phyloP scores from a whole-genome alignment of 2,888 invertebrate genomes.

The Microctonus brassicae region DNA sequence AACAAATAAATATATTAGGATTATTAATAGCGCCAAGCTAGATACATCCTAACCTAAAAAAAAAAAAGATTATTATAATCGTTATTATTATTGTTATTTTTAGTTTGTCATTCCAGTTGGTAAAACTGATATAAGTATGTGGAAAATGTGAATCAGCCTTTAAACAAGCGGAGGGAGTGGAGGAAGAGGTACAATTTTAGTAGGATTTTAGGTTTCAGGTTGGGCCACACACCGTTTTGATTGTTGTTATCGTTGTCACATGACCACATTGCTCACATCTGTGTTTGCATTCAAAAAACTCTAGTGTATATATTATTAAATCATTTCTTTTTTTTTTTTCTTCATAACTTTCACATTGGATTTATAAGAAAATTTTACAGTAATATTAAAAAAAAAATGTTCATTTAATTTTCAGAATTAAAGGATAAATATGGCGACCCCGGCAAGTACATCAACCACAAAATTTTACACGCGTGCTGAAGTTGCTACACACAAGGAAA shows the following conservation, averaged over 20 bases:
- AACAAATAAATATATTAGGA: no score
- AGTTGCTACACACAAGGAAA: conserved; percentile 77
- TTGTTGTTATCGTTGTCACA: conserved; percentile 5
- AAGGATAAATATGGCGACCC: conserved; percentile 54
- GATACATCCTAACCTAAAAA: no score
- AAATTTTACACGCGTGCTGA: conserved; percentile 75
- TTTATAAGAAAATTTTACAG: background rate
- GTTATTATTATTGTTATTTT: no score
- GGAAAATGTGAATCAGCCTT: background rate
- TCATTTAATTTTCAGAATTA: background rate
- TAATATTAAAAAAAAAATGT: no score
- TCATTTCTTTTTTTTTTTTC: background rate
- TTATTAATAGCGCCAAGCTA: no score
- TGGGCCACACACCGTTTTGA: conserved; percentile 4
- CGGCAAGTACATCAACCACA: conserved; percentile 42
- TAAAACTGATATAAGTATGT: background rate
- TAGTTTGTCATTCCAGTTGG: no score
- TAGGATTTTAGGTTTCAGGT: background rate
- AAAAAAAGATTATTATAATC: no score
- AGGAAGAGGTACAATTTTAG: no score
- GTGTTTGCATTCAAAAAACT: no score
- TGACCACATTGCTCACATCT: conserved; percentile 6
- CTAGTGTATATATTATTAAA: no score
- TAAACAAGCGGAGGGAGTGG: conserved; percentile 4
- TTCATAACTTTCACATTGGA: background rate